phyloP scores from a whole-genome alignment of 2,113 vertebrate species.

The Apteryx mantelli region DNA sequence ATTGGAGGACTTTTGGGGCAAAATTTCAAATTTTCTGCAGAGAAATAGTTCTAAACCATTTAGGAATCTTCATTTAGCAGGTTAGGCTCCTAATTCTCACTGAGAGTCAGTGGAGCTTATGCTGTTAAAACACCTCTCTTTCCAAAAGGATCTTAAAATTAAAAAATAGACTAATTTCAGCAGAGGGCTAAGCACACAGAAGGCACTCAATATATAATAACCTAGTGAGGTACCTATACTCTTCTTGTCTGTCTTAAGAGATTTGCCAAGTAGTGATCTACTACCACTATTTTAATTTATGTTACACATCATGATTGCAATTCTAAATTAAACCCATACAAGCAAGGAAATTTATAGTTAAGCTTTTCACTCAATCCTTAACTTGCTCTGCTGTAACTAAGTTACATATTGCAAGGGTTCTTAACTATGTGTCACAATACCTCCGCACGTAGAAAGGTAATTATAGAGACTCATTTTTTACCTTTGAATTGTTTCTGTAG shows the following conservation, averaged over 20 bases:
- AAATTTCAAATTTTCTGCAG: neutral
- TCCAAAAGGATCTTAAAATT: constrained; percentile 11
- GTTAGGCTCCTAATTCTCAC: neutral
- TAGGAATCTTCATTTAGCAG: neutral
- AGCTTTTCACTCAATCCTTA: constrained; percentile 9
- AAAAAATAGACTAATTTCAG: constrained; percentile 7
- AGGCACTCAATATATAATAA: neutral
- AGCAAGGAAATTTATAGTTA: constrained; percentile 15
- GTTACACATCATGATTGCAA: neutral
- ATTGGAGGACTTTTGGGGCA: neutral
- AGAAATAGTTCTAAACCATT: neutral
- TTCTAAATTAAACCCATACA: constrained; percentile 49
- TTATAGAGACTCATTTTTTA: neutral
- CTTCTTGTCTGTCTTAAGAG: neutral
- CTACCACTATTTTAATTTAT: constrained; percentile 44
- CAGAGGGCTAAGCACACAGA: neutral
- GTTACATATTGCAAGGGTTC: neutral
- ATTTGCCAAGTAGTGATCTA: neutral
- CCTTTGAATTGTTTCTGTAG: neutral
- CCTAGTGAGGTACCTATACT: neutral
- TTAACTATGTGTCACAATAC: neutral
- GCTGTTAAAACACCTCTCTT: neutral
- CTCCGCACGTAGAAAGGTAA: neutral
- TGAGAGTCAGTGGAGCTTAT: neutral
- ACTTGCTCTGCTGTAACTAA: neutral